Conservation (phyloP, 2,888 invertebrate species). For the Mycalesis mineus region DNA sequence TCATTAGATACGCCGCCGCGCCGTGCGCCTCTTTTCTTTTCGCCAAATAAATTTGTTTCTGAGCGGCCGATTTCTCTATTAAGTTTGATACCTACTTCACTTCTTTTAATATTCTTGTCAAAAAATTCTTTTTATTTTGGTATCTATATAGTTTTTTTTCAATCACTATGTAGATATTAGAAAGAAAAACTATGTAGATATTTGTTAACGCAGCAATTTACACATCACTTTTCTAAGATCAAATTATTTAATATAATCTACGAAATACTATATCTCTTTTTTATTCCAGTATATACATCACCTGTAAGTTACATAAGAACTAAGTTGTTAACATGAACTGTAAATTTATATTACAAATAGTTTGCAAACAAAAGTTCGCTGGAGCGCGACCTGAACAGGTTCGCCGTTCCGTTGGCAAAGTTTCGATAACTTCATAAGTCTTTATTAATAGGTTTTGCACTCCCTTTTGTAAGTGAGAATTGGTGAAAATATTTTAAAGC, state of each 20-base stretch:
- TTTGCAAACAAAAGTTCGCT: constrained; percentile 69
- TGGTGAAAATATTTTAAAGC: constrained; percentile 11
- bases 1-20: constrained; percentile 72
- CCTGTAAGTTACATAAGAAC: constrained; percentile 14
- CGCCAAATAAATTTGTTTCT: constrained; percentile 69
- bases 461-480: constrained; percentile 39
- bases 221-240: too few species aligned
- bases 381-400: constrained; percentile 63
- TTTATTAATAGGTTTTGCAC: constrained; percentile 69
- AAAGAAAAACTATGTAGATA: too few species aligned
- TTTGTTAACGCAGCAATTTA: too few species aligned
- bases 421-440: constrained; percentile 70
- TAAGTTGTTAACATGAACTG: constrained; percentile 45
- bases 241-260: too few species aligned
- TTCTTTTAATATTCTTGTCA: not conserved
- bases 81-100: constrained; percentile 34
- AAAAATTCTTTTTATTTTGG: too few species aligned
- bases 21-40: constrained; percentile 56
- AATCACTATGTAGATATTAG: too few species aligned
- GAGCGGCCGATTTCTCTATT: constrained; percentile 59
- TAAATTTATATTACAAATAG: constrained; percentile 73
- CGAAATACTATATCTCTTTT: too few species aligned
- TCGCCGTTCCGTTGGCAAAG: constrained; percentile 57
- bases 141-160: too few species aligned
- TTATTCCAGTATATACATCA: not conserved